Evolutionary conservation across 2,888 invertebrate genomes (phyloP), one percentile per base, ranked within the genome.

Genomic region (Drosophila bunnanda): DNA sequence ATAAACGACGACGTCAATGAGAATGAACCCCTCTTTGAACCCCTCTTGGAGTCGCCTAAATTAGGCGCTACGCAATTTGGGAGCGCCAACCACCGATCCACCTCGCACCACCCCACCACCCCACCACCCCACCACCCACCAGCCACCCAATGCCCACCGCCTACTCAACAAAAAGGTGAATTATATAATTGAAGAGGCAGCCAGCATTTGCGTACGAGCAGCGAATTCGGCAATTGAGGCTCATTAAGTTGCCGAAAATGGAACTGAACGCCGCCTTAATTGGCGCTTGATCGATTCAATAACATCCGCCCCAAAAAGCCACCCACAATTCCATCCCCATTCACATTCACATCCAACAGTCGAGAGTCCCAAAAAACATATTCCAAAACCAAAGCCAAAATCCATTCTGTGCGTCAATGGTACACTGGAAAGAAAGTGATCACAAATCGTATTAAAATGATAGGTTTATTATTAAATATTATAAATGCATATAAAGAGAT

Each of bases 241-340:
- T 77, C 80, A 83, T 83, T 83, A 78, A 79, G 75, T 77, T 32
- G 30, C 83, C 78, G 74, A 85, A 83, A 81, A 82, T 81, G 85
- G 76, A 78, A 80, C 46, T 57, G 58, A 61, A 44, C 62, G 38
- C 20, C n/a, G 30, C 64, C 65, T 43, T 65, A 82, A 82, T 82
- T 82, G 79, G 79, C 56, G 30, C 60, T 78, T 78, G 79, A 82
- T 82, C 82, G 85, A 68, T 71, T 84, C 84, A 78, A 84, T 80
- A 82, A 81, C 80, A 80, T 84, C 77, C 84, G 82, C 62, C 80
- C 55, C 50, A 52, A 52, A 52, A 34, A 53, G 53, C 54, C 57
- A 30, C 30, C 38, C 64, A 53, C 60, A 36, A 38, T 39, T 34
- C 28, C 59, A 43, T 46, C 56, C 62, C 60, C 64, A 78, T 34